These are phyloP conservation scores for Etheostoma cragini DNA, from an alignment of 2,113 vertebrate species.

Conservation along the genomic window DNA sequence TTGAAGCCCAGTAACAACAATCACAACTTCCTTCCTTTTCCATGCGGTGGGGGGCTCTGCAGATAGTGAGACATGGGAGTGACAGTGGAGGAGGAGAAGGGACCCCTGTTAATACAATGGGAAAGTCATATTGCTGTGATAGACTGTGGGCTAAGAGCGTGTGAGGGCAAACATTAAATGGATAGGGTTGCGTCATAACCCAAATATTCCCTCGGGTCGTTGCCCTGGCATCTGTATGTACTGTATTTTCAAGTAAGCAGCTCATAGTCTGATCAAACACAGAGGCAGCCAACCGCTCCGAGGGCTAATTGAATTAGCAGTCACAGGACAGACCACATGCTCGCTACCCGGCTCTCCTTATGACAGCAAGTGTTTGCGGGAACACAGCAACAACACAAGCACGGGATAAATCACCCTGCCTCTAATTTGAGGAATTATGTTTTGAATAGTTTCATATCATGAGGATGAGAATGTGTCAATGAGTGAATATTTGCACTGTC, in stretches of 20 bases:
- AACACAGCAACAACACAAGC: constrained; percentile 32
- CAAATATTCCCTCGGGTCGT: neutral
- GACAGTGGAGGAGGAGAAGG: neutral
- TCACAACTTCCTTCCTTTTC: constrained; percentile 59
- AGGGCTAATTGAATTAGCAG: constrained; percentile 71
- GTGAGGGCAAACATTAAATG: constrained; percentile 15
- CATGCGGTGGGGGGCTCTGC: constrained; percentile 22
- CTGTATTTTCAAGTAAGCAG: constrained; percentile 36
- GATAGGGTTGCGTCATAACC: constrained; percentile 5
- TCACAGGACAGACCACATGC: constrained; percentile 75
- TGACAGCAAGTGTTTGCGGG: constrained; percentile 7
- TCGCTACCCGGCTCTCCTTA: constrained; percentile 16
- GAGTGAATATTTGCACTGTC: neutral
- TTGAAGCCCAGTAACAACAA: constrained; percentile 48
- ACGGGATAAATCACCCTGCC: constrained; percentile 29
- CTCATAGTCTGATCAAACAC: constrained; percentile 35
- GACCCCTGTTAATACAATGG: constrained; percentile 21
- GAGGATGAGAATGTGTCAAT: neutral
- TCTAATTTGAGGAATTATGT: constrained; percentile 10
- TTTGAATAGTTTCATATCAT: neutral
- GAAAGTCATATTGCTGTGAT: constrained; percentile 13
- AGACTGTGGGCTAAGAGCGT: neutral
- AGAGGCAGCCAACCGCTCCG: constrained; percentile 36
- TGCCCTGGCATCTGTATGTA: constrained; percentile 4
- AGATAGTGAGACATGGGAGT: constrained; percentile 26